Base-by-base conservation (phyloP, 2,797 vertebrate species). In the Ptychobarbus kaznakovi region DNA sequence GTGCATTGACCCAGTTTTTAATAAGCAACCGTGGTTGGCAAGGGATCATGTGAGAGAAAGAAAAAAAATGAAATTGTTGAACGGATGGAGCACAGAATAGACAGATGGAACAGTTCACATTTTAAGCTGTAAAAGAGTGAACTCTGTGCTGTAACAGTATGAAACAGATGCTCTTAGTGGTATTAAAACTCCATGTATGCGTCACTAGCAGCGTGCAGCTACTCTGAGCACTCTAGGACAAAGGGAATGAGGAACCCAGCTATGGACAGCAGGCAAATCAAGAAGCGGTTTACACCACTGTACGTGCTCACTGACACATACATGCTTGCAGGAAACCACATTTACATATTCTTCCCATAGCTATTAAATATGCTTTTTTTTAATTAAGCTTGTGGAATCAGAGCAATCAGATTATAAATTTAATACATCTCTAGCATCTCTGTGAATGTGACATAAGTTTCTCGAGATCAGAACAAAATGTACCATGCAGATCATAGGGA, bases 111-210 rank as follows among this genome's bases (percentile, higher is more conserved):
- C 42, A 63, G 68, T 85, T 85, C 68, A 65, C 12, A 4, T 84
- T 81, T 81, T 70, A 75, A 80, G 65, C 82, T 84, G 35, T 76
- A 66, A 83, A 83, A 74, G 81, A 84, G 63, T 77, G 70, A 87
- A 22, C 77, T 46, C 35, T 58, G 16, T 58, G 46, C 68, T 87
- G 78, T 77, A 65, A 73, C 78, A 40, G 74, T 77, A 85, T 80
- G 53, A 61, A 81, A 81, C 86, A 87, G 82, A 87, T 77, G 86
- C 83, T 85, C 70, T 82, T 77, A 72, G 72, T 66, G 83, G 82
- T 72, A 85, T 87, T 85, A 87, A 84, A 84, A 40, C 49, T 84
- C 44, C 32, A 56, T 73, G 28, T 51, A 61, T 87, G 70, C 82
- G 61, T 87, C 86, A 84, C 70, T 49, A n/a, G 25, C 38, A 66